These are phyloP conservation scores for Hycleus phaleratus DNA, from an alignment of 1,140 invertebrate genomes.

Conservation along the genomic window DNA sequence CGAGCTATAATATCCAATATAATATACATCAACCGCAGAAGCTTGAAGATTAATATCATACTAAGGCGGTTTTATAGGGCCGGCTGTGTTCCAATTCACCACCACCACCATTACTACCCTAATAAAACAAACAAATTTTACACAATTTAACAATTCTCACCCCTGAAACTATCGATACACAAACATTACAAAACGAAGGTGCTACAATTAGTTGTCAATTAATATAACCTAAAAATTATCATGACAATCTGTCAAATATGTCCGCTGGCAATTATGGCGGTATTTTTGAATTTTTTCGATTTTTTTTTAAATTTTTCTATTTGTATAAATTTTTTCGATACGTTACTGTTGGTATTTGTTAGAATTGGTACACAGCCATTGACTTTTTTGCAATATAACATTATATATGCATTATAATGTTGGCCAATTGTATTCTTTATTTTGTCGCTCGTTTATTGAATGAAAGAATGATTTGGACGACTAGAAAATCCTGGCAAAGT, in stretches of 20 bases:
- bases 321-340: too few relatives aligned
- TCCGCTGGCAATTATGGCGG: too few relatives aligned
- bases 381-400: slow-evolving; percentile 40
- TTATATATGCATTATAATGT: slow-evolving; percentile 42
- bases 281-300: too few relatives aligned
- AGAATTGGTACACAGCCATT: slow-evolving; percentile 23
- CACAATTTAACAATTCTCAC: too few relatives aligned
- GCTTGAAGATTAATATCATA: slow-evolving; percentile 39
- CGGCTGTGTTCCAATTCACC: slow-evolving; percentile 20
- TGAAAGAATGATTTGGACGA: slow-evolving; percentile 30
- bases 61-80: slow-evolving; percentile 22
- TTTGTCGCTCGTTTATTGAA: slow-evolving; percentile 15
- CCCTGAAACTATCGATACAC: too few relatives aligned
- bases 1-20: slow-evolving; percentile 39
- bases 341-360: too few relatives aligned
- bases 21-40: slow-evolving; percentile 41
- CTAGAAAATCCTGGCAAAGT: slow-evolving; percentile 33
- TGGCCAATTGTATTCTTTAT: slow-evolving; percentile 23
- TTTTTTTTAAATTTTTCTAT: too few relatives aligned
- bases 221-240: too few relatives aligned
- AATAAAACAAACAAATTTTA: too few relatives aligned
- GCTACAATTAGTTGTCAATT: too few relatives aligned
- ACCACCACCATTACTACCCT: not conserved
- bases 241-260: too few relatives aligned
- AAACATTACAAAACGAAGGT: too few relatives aligned